Base-by-base conservation (phyloP, 1,140 invertebrate genomes). In the Sminthurinus signatus region DNA sequence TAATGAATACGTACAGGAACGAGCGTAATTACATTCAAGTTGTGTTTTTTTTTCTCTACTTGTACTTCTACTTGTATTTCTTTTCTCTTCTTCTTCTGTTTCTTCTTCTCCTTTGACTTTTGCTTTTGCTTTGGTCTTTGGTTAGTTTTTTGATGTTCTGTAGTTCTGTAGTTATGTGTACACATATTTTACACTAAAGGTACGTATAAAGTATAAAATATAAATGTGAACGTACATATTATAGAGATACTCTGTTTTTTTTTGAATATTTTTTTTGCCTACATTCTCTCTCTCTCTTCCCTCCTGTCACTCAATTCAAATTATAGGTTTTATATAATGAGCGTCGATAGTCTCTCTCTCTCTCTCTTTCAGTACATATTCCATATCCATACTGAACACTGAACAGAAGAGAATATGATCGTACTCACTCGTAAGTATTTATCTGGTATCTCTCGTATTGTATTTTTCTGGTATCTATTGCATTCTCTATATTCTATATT, bases 301-400 rank as follows among this genome's bases (percentile, higher is more conserved):
- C 54, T 52, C 54, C 54, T 56, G 54, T 56, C 54, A 56, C 54
- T 56, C 54, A 56, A 56, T 56, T 56, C 54, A 56, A 56, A 56
- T 56, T 56, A 56, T 56, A 56, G 54, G 54, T 56, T 56, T 56
- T 56, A 56, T 56, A 42, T 56, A 56, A 56, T 56, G 54, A 56
- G 54, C 25, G 3, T 29, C n/a, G 50, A 52, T 52, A 15, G 50
- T 52, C 50, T 52, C 15, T 46, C 21, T 46, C 21, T n/a, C 15
- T n/a, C 44, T n/a, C 15, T 17, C 8, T 19, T 21, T 5, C 44
- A n/a, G 44, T 19, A 46, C 21, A 46, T 19, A 21, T 5, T 17
- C 15, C 44, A n/a, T n/a, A 17, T 5, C 15, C 44, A n/a, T 21
- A 46, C 21, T 46, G n/a, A n/a, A n/a, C n/a, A n/a, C n/a, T n/a